Base-by-base conservation (phyloP, 2,888 invertebrate genomes). In the Drosophila seclusa region DNA sequence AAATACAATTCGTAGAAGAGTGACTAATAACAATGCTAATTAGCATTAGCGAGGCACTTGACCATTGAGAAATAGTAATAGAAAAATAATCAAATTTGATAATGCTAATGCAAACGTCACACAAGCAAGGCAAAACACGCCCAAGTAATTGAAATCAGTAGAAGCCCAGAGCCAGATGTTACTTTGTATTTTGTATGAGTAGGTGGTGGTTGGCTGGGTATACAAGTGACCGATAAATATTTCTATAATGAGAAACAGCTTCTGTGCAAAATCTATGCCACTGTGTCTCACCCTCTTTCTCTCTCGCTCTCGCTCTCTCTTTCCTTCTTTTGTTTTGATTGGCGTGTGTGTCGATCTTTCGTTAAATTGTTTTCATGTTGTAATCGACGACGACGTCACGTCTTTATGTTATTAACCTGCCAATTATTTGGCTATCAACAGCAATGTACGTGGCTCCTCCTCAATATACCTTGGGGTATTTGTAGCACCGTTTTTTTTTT, bases 331-430 rank as follows among this genome's bases (percentile, higher is more conserved):
- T 45, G 58, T 50, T 63, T 66, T 64, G 31, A 42, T 60, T 45
- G 65, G 3, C 29, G 21, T 61, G 53, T 31, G 38, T 5, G 49
- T 52, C 57, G 80, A 71, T 80, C 63, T 80, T 76, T 76, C 50
- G 63, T 34, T 74, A 54, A 54, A 48, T 58, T 50, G 53, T 36
- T 60, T 27, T 42, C 65, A 68, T 85, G 71, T 80, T 85, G 83
- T 85, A 83, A 85, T 83, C 75, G 71, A 7, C 8, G 58, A 18
- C 42, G 55, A 77, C 69, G 78, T 73, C 83, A 83, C 83, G 83
- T 85, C 75, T 71, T 67, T 74, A 62, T 82, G 66, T 84, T 82
- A 85, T 85, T 82, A 82, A 80, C 82, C 83, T 85, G 82, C 70
- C 80, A 79, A 85, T 83, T 85, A 85, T 77, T 82, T 75, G 80